Evolutionary conservation across 1,140 invertebrate genomes (phyloP).

Genomic region (Centruroides sculpturatus): DNA sequence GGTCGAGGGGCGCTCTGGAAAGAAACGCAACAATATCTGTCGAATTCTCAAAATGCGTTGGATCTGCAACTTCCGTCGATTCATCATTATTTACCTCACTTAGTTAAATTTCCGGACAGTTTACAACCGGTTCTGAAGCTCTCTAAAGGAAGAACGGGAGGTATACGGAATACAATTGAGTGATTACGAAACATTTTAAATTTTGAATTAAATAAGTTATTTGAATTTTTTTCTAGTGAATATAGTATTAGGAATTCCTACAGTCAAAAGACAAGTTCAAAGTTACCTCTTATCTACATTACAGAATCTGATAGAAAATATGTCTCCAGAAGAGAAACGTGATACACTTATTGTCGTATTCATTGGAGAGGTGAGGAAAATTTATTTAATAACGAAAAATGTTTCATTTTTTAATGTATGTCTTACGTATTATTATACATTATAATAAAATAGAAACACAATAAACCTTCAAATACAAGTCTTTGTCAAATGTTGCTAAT

Average conservation of each 20-base stretch:
- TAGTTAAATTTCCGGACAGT: constrained; percentile 55
- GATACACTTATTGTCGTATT: constrained; percentile 79
- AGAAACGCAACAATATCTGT: constrained; percentile 18
- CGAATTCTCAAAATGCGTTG: constrained; percentile 19
- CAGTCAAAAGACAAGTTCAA: constrained; percentile 73
- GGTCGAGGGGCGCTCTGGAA: constrained; percentile 11
- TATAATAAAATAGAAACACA: no score
- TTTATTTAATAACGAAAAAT: neutral
- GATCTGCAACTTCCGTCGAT: constrained; percentile 47
- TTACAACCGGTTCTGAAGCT: constrained; percentile 60
- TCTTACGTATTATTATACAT: no score
- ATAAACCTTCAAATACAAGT: no score
- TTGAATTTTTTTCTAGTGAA: constrained; percentile 17
- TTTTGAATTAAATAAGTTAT: no score
- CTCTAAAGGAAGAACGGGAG: constrained; percentile 52
- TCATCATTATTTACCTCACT: constrained; percentile 74
- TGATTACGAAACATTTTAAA: no score
- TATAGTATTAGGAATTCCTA: constrained; percentile 75
- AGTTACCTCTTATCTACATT: constrained; percentile 78
- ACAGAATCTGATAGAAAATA: constrained; percentile 67
- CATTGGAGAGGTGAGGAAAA: constrained; percentile 54
- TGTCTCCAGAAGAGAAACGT: constrained; percentile 56
- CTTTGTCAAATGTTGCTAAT: no score
- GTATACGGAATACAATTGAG: constrained; percentile 22
- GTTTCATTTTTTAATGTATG: no score